Percentiles rank a stretch among this genome's conserved stretches.
These are phyloP conservation scores for Tiaroga cobitis DNA, from an alignment of 2,797 vertebrate genomes.

Conservation along the genomic window DNA sequence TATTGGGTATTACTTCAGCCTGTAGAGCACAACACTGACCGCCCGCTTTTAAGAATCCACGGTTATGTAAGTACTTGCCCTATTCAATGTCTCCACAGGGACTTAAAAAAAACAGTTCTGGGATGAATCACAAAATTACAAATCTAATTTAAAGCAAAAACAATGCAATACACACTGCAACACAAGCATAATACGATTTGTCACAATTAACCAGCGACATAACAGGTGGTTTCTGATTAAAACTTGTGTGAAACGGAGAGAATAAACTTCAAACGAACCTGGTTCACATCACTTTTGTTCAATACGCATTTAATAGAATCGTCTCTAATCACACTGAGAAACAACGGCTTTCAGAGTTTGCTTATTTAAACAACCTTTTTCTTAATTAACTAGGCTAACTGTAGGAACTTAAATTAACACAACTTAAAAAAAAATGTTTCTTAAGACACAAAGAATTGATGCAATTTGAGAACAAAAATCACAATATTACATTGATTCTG, in stretches of 20 bases:
- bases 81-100: neutral
- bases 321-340: neutral
- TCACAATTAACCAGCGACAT: no score
- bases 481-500: neutral
- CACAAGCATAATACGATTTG: neutral
- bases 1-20: neutral
- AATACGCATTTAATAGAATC: neutral
- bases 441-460: neutral
- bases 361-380: neutral
- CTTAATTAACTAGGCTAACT: neutral
- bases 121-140: neutral
- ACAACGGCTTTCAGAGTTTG: neutral
- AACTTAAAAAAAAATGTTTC: neutral
- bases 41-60: neutral
- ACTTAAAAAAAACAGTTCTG: neutral
- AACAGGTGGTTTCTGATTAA: neutral
- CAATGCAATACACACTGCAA: neutral
- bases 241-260: no score
- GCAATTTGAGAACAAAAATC: neutral
- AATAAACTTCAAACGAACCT: neutral
- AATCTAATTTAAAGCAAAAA: neutral
- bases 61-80: neutral
- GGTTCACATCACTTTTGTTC: neutral
- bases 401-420: neutral
- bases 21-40: neutral